Conservation (phyloP, 2,888 invertebrate genomes). For the Drosophila nr. medialis region DNA sequence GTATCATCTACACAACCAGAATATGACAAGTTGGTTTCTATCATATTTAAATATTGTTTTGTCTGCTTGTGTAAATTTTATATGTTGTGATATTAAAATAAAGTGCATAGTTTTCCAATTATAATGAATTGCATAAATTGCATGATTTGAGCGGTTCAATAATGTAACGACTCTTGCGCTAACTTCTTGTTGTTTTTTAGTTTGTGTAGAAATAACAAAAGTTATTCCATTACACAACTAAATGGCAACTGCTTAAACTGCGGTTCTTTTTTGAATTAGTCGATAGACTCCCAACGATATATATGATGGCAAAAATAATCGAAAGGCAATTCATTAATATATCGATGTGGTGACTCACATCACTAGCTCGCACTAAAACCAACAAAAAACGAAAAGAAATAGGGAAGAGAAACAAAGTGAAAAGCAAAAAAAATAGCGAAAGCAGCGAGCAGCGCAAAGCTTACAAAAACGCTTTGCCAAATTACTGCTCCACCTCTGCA, state of each 20-base stretch:
- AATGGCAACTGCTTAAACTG: neutral
- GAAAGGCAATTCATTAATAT: constrained; percentile 4
- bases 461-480: constrained; percentile 28
- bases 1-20: neutral
- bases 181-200: neutral
- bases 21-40: neutral
- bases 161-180: neutral
- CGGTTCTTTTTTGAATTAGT: neutral
- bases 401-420: constrained; percentile 41
- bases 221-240: neutral
- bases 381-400: constrained; percentile 24
- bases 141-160: neutral
- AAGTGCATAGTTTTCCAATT: neutral
- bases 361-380: constrained; percentile 40
- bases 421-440: constrained; percentile 35
- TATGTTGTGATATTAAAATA: neutral
- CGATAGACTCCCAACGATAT: constrained; percentile 11
- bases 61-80: neutral
- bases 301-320: neutral
- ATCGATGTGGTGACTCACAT: constrained; percentile 23
- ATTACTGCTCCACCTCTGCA: constrained; percentile 23
- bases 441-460: constrained; percentile 37
- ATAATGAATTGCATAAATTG: neutral
- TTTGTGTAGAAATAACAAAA: neutral
- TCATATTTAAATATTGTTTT: neutral